Percentiles rank a stretch among this genome's conserved stretches.
These are phyloP conservation scores for Zaprionus obscuricornis DNA, from an alignment of 2,888 invertebrate species.

Conservation along the genomic window DNA sequence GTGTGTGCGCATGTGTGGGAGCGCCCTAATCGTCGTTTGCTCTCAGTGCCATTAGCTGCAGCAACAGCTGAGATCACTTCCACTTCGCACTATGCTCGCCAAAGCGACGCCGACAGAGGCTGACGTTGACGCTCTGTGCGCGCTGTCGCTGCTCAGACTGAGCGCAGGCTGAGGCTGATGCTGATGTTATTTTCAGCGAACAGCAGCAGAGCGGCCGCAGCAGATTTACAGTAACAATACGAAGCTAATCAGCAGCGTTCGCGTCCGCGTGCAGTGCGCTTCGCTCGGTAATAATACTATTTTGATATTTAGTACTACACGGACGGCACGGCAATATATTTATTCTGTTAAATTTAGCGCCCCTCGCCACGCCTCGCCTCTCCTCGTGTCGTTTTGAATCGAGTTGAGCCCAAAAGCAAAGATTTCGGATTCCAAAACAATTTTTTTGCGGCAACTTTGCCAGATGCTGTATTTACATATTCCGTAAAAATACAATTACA, in stretches of 20 bases:
- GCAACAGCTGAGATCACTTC: constrained; percentile 67
- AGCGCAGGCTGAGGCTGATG: constrained; percentile 19
- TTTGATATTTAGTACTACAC: neutral
- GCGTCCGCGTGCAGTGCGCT: constrained; percentile 64
- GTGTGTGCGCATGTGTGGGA: constrained; percentile 57
- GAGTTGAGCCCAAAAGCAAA: no score
- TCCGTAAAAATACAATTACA: no score
- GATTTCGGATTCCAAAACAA: constrained; percentile 35
- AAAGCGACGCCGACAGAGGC: constrained; percentile 11
- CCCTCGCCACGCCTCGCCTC: no score
- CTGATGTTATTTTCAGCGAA: constrained; percentile 72
- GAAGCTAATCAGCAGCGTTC: constrained; percentile 68
- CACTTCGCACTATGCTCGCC: constrained; percentile 41
- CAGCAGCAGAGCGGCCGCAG: constrained; percentile 54
- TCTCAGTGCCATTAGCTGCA: constrained; percentile 59
- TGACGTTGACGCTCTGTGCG: constrained; percentile 10
- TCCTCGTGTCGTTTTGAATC: no score
- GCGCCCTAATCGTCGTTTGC: constrained; percentile 52
- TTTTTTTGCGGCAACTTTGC: constrained; percentile 39
- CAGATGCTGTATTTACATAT: constrained; percentile 42
- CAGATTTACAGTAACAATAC: constrained; percentile 77
- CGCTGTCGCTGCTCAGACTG: constrained; percentile 6
- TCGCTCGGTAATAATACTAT: constrained; percentile 52
- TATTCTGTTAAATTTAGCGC: constrained; percentile 70
- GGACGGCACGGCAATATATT: constrained; percentile 35